phyloP scores from a whole-genome alignment of 2,888 invertebrate genomes.

The Thymelicus sylvestris region DNA sequence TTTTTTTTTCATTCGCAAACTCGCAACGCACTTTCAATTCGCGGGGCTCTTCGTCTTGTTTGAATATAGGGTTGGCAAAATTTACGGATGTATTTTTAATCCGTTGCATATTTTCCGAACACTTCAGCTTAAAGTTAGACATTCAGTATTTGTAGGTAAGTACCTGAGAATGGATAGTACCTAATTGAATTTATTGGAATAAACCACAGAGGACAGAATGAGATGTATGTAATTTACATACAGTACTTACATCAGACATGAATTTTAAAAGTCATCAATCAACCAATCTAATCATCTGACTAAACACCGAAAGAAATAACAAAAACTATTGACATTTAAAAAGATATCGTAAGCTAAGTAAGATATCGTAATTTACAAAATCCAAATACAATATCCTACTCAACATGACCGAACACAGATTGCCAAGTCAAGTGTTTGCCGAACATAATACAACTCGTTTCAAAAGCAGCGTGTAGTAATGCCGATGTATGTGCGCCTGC shows the following conservation, averaged over 20 bases:
- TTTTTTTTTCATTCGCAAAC: not conserved
- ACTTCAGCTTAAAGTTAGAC: too few species aligned
- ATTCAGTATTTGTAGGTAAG: too few species aligned
- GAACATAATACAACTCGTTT: constrained; percentile 1
- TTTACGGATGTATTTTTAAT: too few species aligned
- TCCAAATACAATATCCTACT: not conserved
- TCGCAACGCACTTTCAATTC: constrained; percentile 8
- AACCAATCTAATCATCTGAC: too few species aligned
- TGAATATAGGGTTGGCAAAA: not conserved
- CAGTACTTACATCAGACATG: too few species aligned
- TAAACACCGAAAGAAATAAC: too few species aligned
- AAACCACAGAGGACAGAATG: too few species aligned
- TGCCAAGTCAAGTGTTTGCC: not conserved
- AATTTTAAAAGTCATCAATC: too few species aligned
- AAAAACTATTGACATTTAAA: not conserved
- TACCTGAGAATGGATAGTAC: too few species aligned
- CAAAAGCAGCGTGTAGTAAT: constrained; percentile 1
- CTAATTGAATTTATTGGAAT: too few species aligned
- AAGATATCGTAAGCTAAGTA: not conserved
- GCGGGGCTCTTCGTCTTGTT: not conserved
- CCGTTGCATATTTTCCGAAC: too few species aligned
- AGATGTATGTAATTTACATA: too few species aligned
- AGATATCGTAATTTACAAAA: not conserved
- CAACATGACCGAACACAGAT: not conserved
- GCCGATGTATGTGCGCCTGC: not conserved